Evolutionary conservation across 2,113 vertebrate species (phyloP).

Genomic region (Anhinga rufa): DNA sequence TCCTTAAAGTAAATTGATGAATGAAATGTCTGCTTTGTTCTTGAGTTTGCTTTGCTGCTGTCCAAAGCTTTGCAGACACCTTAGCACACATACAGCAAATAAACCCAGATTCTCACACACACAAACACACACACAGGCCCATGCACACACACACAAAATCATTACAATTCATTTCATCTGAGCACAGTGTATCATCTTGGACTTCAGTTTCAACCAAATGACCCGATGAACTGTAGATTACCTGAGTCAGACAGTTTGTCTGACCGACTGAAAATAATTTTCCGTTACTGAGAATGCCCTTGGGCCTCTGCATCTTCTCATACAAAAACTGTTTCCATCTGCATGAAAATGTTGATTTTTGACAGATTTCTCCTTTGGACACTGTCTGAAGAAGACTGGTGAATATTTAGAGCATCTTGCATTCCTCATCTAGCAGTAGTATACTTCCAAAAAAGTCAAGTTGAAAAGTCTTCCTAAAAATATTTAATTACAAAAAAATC

Average conservation of each 20-base stretch:
- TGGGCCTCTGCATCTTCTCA: not conserved
- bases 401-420: not conserved
- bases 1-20: not conserved
- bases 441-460: not conserved
- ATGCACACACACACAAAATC: not conserved
- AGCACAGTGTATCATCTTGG: not conserved
- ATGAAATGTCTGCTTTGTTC: slow-evolving; percentile 7
- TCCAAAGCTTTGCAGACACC: not conserved
- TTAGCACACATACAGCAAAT: not conserved
- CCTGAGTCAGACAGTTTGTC: slow-evolving; percentile 45
- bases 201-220: slow-evolving; percentile 16
- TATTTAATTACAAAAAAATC: not conserved
- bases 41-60: not conserved
- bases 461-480: not conserved
- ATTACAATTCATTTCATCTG: not conserved
- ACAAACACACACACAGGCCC: not conserved
- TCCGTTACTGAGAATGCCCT: slow-evolving; percentile 27
- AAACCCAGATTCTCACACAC: not conserved
- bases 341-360: slow-evolving; percentile 25
- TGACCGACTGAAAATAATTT: slow-evolving; percentile 49
- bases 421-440: not conserved
- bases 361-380: not conserved
- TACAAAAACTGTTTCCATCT: slow-evolving; percentile 21
- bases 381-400: not conserved
- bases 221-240: slow-evolving; percentile 47